Evolutionary conservation across 2,888 invertebrate species (phyloP).

Genomic region (Globia sparganii): DNA sequence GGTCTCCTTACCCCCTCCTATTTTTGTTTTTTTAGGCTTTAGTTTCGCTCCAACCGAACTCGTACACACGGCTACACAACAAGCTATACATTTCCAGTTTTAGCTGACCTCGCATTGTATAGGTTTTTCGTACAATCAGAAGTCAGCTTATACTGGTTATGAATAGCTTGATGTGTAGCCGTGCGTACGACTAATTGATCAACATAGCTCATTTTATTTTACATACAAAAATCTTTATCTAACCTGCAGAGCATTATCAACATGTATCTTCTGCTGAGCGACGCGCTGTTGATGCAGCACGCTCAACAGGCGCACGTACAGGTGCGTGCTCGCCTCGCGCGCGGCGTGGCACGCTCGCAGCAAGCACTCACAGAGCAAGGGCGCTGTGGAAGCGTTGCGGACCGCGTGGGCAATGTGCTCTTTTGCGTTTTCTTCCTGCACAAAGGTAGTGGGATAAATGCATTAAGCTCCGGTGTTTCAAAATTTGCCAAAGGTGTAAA

Average conservation of each 20-base stretch:
- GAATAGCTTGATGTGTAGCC: no score
- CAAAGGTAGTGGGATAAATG: not conserved
- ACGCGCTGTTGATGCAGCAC: slow-evolving; percentile 75
- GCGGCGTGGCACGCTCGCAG: slow-evolving; percentile 75
- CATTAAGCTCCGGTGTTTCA: no score
- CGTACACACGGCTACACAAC: no score
- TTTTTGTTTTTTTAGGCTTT: not conserved
- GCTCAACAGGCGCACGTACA: slow-evolving; percentile 71
- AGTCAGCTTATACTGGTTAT: no score
- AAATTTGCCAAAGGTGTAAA: no score
- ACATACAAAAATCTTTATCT: not conserved
- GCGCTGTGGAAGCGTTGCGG: slow-evolving; percentile 71
- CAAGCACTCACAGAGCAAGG: slow-evolving; percentile 75
- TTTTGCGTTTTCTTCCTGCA: slow-evolving; percentile 72
- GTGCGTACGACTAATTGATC: not conserved
- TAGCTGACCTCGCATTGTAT: no score
- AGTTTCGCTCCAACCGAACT: not conserved
- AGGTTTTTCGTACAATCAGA: no score
- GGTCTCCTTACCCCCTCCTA: not conserved
- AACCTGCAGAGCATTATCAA: slow-evolving; percentile 86
- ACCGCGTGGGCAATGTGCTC: slow-evolving; percentile 71
- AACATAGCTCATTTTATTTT: not conserved
- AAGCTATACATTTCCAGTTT: no score
- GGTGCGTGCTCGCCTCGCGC: slow-evolving; percentile 66
- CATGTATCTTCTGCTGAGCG: slow-evolving; percentile 77